These are phyloP conservation scores for Psilanteris sp. DNA, from an alignment of 1,140 invertebrate species.

Conservation along the genomic window DNA sequence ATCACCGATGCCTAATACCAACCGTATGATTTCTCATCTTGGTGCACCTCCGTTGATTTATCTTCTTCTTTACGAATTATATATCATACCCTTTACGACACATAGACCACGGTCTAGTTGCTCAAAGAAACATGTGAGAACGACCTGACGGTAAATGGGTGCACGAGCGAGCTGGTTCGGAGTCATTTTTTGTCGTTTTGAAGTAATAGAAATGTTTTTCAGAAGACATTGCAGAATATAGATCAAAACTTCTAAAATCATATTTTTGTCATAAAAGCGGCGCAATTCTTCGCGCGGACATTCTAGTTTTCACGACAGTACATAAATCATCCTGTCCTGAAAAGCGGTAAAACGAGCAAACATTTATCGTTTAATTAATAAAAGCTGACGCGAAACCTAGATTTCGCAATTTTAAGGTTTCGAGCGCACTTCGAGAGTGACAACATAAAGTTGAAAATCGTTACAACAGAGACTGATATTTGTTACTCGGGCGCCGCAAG, in stretches of 20 bases:
- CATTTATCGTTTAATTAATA: constrained; percentile 13
- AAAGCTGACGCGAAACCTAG: not conserved
- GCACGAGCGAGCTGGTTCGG: constrained; percentile 16
- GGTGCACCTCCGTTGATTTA: constrained; percentile 58
- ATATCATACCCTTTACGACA: constrained; percentile 33
- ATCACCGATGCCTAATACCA: constrained; percentile 24
- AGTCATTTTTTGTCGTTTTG: constrained; percentile 35
- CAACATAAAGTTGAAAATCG: constrained; percentile 9
- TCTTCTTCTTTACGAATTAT: constrained; percentile 59
- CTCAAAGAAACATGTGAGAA: constrained; percentile 46
- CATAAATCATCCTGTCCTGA: constrained; percentile 17
- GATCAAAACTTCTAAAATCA: constrained; percentile 27
- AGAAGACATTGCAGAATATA: constrained; percentile 23
- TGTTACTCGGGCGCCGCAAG: constrained; percentile 37
- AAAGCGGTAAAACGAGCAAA: not conserved
- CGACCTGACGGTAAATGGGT: constrained; percentile 33
- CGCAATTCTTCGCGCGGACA: constrained; percentile 6
- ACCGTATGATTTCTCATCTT: constrained; percentile 59
- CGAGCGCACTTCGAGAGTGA: constrained; percentile 4
- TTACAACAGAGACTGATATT: constrained; percentile 31
- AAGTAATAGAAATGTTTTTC: constrained; percentile 57
- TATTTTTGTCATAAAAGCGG: constrained; percentile 22
- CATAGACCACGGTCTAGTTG: constrained; percentile 15
- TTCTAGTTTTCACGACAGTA: not conserved
- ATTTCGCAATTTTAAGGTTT: too few species aligned